Evolutionary conservation across 1,140 invertebrate genomes (phyloP), one percentile per base, ranked within the genome.

Genomic region (Brachionus asplanchnoidis): DNA sequence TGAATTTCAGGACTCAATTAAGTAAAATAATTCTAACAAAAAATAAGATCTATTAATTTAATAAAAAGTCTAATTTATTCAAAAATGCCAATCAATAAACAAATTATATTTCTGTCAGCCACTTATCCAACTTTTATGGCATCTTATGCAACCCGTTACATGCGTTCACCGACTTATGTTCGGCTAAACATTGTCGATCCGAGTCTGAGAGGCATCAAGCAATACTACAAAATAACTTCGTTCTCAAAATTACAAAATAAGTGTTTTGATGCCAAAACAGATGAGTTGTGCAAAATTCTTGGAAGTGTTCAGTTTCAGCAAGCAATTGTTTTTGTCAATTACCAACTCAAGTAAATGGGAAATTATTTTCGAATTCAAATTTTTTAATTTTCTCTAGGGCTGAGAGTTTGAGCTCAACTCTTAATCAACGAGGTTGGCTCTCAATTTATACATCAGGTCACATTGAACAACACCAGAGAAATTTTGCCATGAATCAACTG

Each of bases 81-180:
- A 53, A 88, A 89, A 75, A 88, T 97, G 82, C 94, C 90, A 3
- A 86, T 90, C 8, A 93, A 92, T 85, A 96, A 95, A 87, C 97
- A 99, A 91, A 93, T 96, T 14, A 93, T 98, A 85, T 94, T 95
- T 44, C 92, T 94, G 26, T 98, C 96, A 90, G 97, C 97, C 26
- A 99, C 97, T n/a, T 98, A 95, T 90, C 92, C 94, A 14, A 91
- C 93, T 85, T 91, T 92, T 86, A 89, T 96, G 75, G 93, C 94
- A 86, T 88, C 91, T 26, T 93, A 94, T 86, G 89, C 97, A 56
- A 90, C 91, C 53, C 90, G 91, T 66, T 95, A 95, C 87, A 96
- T 98, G 93, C 89, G 92, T 70, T 93, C 93, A 86, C 94, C 95
- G n/a, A 91, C 93, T 83, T 90, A 93, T 89, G 90, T 94, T 83